Evolutionary conservation across 2,113 vertebrate species (phyloP).

Genomic region (Apistogramma diplotaenia): DNA sequence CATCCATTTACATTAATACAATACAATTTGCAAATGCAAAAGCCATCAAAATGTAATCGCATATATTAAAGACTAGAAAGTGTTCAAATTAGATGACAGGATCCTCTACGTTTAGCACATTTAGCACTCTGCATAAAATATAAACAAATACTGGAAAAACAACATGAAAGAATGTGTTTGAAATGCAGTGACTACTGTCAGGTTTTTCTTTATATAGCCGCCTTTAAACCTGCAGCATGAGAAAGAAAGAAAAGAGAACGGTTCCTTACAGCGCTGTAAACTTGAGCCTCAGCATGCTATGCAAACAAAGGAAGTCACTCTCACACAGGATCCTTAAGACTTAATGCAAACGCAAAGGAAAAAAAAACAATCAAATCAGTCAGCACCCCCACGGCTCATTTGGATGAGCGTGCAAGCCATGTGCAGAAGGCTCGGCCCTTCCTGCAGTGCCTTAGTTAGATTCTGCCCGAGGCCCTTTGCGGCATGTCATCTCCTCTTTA

Average conservation of each 20-base stretch:
- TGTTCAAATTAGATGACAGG: neutral
- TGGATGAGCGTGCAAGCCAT: neutral
- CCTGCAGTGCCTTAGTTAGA: neutral
- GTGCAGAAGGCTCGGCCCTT: neutral
- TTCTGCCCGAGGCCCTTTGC: neutral
- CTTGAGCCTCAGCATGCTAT: neutral
- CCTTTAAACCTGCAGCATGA: slow-evolving; percentile 29
- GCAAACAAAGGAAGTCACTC: neutral
- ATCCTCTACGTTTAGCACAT: slow-evolving; percentile 45
- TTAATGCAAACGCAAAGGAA: neutral
- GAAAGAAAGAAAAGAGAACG: neutral
- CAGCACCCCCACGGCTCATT: neutral
- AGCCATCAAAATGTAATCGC: neutral
- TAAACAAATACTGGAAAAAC: slow-evolving; percentile 42
- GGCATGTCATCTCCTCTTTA: neutral
- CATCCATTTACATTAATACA: neutral
- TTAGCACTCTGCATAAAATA: slow-evolving; percentile 19
- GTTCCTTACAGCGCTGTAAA: neutral
- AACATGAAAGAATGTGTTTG: slow-evolving; percentile 49
- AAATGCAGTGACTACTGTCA: slow-evolving; percentile 36
- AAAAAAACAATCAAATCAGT: neutral
- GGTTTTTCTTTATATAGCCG: slow-evolving; percentile 24
- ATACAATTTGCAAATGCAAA: neutral
- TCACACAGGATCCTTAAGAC: slow-evolving; percentile 15
- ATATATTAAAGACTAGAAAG: neutral